Base-by-base conservation (phyloP, 2,113 vertebrate species). In the Chiloscyllium plagiosum region DNA sequence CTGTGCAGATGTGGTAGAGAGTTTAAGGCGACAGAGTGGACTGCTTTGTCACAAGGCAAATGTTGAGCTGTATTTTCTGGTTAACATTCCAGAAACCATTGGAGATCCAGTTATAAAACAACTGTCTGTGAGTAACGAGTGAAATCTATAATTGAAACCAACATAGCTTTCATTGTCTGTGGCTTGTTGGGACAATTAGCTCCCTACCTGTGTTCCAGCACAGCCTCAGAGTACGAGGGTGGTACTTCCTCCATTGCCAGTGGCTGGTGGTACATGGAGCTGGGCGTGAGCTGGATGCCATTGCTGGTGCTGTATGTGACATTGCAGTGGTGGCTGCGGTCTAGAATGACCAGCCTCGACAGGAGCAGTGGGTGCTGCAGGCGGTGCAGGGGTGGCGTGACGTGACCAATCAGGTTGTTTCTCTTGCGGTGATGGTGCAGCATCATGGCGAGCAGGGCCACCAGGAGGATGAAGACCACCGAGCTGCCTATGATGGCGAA, bases 401-500 rank as follows among this genome's bases (percentile, higher is more conserved):
- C 97, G 7, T 97, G 96, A 0, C 98, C 98, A 97, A 99, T 97
- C 85, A 99, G 98, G 13, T 99, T 98, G 94, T 98, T 99, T 80
- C 99, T 98, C 96, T 99, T 99, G 95, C 99, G 98, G 96, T 99
- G 99, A 96, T 99, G 99, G 96, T 99, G 99, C 96, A 99, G 97
- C 95, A 99, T 98, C 22, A 99, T 96, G 0, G 99, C 99, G 5
- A 99, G 97, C 17, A 99, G 97, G 0, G 99, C 99, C 96, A 99
- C 99, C 96, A 99, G 98, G 42, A 99, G 97, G 0, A 99, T 98
- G 0, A 99, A 99, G 97, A 99, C 99, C 96, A 99, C 98, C 0
- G 98, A 99, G 96, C 99, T 99, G 96, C 99, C 99, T 0, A 99
- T 98, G 97, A 99, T 98, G 0, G 99, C 99, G 0, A 99, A 99